A percentile compares a stretch with the other conserved stretches of the same genome.
These are phyloP conservation scores for Pachypanchax playfairii DNA, from an alignment of 2,113 vertebrate genomes.

Conservation along the genomic window DNA sequence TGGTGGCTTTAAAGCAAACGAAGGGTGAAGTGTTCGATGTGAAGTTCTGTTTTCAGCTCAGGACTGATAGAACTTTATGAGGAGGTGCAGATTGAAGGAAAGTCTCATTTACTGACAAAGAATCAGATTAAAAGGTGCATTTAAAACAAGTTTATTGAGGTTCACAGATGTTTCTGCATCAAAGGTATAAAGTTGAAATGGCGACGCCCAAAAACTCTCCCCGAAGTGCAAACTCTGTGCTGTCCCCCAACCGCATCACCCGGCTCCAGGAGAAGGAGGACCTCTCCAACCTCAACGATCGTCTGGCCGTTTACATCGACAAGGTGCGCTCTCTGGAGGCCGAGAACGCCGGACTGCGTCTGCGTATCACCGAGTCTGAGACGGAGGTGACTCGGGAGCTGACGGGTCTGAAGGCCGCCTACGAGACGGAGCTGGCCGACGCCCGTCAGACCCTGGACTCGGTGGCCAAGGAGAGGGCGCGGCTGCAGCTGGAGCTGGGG, in stretches of 20 bases:
- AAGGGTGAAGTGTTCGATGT: not conserved
- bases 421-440: constrained; percentile 93
- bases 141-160: not conserved
- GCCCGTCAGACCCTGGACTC: constrained; percentile 97
- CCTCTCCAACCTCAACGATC: constrained; percentile 94
- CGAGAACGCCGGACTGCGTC: constrained; percentile 90
- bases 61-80: too few species aligned
- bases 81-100: too few species aligned
- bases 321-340: constrained; percentile 93
- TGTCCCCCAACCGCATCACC: constrained; percentile 94
- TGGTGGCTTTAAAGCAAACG: too few species aligned
- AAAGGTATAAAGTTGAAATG: constrained; percentile 71
- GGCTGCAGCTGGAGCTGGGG: constrained; percentile 92
- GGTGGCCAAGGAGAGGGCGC: constrained; percentile 93
- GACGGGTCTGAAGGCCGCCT: constrained; percentile 91
- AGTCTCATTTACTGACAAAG: too few species aligned
- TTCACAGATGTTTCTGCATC: not conserved
- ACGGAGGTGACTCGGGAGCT: constrained; percentile 93
- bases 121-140: not conserved
- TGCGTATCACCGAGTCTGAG: constrained; percentile 96
- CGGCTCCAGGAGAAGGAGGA: constrained; percentile 98
- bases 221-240: constrained; percentile 68
- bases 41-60: too few species aligned
- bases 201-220: constrained; percentile 88
- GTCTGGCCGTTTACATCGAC: constrained; percentile 94